Percentiles rank a stretch among this genome's conserved stretches.
phyloP scores from a whole-genome alignment of 2,888 invertebrate genomes.

The Eristalis tenax region DNA sequence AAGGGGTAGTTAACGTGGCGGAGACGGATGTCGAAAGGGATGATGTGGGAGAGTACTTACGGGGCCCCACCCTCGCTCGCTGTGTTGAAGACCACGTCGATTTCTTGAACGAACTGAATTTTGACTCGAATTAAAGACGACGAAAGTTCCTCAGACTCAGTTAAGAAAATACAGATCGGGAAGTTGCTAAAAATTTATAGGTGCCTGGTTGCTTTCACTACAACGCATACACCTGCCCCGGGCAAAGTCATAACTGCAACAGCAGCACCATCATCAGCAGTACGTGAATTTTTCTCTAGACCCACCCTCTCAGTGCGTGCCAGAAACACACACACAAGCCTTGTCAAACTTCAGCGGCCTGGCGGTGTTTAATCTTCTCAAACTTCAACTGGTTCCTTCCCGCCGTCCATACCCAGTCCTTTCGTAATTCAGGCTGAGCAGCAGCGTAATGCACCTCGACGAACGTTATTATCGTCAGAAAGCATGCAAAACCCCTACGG shows the following conservation, averaged over 20 bases:
- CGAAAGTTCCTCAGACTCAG: neutral
- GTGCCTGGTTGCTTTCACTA: neutral
- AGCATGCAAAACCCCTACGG: slow-evolving; percentile 57
- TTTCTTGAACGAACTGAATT: too few relatives aligned
- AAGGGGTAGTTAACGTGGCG: too few relatives aligned
- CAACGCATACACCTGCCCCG: neutral
- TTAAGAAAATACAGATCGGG: neutral
- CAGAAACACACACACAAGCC: neutral
- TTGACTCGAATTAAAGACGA: too few relatives aligned
- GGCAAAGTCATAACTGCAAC: neutral
- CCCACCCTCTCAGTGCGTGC: neutral
- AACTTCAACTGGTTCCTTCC: slow-evolving; percentile 51
- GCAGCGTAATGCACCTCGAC: slow-evolving; percentile 42
- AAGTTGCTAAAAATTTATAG: neutral
- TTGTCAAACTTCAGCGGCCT: neutral
- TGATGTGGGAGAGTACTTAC: too few relatives aligned
- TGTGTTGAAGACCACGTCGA: too few relatives aligned
- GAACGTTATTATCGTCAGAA: slow-evolving; percentile 18
- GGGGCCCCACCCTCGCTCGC: too few relatives aligned
- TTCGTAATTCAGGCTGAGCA: neutral
- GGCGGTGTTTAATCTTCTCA: slow-evolving; percentile 53
- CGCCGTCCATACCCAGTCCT: neutral
- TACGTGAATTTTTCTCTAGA: neutral
- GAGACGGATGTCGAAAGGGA: too few relatives aligned
- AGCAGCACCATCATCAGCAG: neutral